These are phyloP conservation scores for Nineta flava DNA, from an alignment of 2,888 invertebrate genomes.

Conservation along the genomic window DNA sequence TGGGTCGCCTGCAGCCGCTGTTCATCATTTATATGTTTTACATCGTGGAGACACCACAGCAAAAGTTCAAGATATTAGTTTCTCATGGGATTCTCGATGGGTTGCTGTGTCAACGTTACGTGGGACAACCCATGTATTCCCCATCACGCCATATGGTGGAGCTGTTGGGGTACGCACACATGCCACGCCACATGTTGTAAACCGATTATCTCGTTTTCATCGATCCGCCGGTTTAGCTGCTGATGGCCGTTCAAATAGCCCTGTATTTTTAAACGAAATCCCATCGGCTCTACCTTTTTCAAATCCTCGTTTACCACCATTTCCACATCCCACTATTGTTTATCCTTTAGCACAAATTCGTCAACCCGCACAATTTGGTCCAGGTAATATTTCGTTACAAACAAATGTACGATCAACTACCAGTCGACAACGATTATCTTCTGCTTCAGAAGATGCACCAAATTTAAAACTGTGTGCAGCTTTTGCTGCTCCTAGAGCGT, in stretches of 20 bases:
- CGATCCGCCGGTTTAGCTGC: slow-evolving; percentile 81
- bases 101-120: slow-evolving; percentile 87
- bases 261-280: slow-evolving; percentile 31
- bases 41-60: slow-evolving; percentile 94
- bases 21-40: slow-evolving; percentile 88
- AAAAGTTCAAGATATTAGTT: slow-evolving; percentile 82
- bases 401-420: slow-evolving; percentile 9
- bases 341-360: slow-evolving; percentile 76
- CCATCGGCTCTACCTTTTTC: slow-evolving; percentile 48
- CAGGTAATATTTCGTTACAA: slow-evolving; percentile 6
- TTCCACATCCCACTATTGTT: slow-evolving; percentile 67
- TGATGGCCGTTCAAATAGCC: slow-evolving; percentile 55
- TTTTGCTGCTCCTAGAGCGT: slow-evolving; percentile 61
- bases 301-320: slow-evolving; percentile 84
- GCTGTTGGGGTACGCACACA: slow-evolving; percentile 83
- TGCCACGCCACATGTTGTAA: slow-evolving; percentile 84
- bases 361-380: slow-evolving; percentile 33
- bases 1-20: slow-evolving; percentile 70
- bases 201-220: slow-evolving; percentile 87
- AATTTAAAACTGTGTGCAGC: slow-evolving; percentile 60
- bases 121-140: slow-evolving; percentile 96
- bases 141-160: slow-evolving; percentile 92
- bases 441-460: slow-evolving; percentile 53
- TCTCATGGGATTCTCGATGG: slow-evolving; percentile 91
- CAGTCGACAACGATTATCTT: slow-evolving; percentile 54